phyloP scores from a whole-genome alignment of 2,113 vertebrate genomes.

The Anhinga anhinga region DNA sequence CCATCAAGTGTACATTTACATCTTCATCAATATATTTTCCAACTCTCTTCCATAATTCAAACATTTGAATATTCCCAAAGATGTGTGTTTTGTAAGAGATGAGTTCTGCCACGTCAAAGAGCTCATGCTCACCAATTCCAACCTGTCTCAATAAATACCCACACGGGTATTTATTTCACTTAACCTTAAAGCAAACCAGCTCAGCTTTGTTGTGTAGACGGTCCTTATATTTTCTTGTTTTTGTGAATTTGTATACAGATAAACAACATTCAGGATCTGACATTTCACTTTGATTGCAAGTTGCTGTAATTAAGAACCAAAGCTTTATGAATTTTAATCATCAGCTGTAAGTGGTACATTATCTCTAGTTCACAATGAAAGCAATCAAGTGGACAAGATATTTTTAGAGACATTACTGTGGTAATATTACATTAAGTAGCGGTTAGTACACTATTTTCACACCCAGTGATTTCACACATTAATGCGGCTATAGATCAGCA shows the following conservation, averaged over 20 bases:
- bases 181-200: conserved; percentile 51
- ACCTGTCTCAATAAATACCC: neutral
- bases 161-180: conserved; percentile 30
- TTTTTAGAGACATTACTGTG: conserved; percentile 71
- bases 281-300: conserved; percentile 71
- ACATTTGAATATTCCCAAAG: neutral
- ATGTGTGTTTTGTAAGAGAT: neutral
- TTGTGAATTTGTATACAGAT: conserved; percentile 63
- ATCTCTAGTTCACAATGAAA: conserved; percentile 69
- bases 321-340: conserved; percentile 72
- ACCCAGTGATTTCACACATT: conserved; percentile 67
- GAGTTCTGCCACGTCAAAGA: neutral
- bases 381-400: conserved; percentile 71
- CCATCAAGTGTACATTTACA: neutral
- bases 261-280: conserved; percentile 66
- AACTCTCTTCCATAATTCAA: neutral
- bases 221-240: conserved; percentile 54
- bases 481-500: conserved; percentile 56
- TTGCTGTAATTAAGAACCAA: conserved; percentile 70
- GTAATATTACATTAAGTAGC: conserved; percentile 67
- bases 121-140: neutral
- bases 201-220: conserved; percentile 29
- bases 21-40: neutral
- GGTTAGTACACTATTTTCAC: conserved; percentile 69
- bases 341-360: conserved; percentile 70